Evolutionary conservation across 2,113 vertebrate genomes (phyloP).

Genomic region (Desmodus rotundus): DNA sequence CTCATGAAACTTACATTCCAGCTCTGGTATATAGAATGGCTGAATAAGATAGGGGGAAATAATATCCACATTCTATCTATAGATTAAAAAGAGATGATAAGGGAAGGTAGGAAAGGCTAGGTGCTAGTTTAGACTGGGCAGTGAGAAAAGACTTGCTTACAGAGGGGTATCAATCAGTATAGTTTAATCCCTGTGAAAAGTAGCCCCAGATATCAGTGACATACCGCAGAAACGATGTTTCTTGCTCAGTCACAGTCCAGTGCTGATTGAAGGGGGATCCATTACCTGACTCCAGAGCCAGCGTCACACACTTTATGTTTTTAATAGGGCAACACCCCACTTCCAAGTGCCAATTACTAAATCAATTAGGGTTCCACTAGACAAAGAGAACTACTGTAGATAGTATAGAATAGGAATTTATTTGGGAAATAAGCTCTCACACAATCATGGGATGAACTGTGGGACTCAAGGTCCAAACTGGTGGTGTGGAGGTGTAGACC

Average conservation of each 20-base stretch:
- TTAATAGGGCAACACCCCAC: background rate
- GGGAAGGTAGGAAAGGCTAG: background rate
- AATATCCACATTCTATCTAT: background rate
- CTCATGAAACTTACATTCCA: background rate
- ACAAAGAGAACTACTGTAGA: background rate
- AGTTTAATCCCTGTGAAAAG: background rate
- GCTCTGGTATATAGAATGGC: background rate
- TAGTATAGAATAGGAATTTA: background rate
- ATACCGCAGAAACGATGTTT: background rate
- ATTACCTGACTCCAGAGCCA: background rate
- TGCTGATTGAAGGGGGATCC: background rate
- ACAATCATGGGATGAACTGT: background rate
- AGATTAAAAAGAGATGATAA: background rate
- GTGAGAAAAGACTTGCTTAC: background rate
- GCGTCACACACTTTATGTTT: background rate
- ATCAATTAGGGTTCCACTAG: background rate
- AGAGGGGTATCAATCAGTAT: background rate
- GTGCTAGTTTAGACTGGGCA: background rate
- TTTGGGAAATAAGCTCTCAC: background rate
- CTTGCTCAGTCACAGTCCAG: background rate
- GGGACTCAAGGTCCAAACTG: background rate
- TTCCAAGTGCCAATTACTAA: background rate
- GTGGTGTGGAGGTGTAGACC: background rate
- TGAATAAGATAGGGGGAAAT: background rate
- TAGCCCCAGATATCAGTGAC: background rate